phyloP scores from a whole-genome alignment of 2,113 vertebrate species.

The Ivindomyrus marchei region DNA sequence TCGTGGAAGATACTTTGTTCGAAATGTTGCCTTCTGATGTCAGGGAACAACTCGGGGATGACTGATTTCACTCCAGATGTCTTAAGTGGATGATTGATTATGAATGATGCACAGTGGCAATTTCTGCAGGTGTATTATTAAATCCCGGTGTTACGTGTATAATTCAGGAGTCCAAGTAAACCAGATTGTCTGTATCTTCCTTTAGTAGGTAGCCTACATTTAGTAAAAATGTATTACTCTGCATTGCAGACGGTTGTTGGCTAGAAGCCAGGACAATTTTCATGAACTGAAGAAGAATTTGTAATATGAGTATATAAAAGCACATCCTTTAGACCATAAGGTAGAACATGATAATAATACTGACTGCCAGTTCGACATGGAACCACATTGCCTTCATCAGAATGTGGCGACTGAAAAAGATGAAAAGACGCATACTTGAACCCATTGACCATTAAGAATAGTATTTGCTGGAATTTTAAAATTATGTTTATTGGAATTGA shows the following conservation, averaged over 20 bases:
- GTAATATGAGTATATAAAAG: background rate
- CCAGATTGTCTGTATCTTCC: background rate
- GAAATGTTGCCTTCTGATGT: conserved; percentile 91
- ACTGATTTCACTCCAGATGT: conserved; percentile 75
- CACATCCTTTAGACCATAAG: background rate
- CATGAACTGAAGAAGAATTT: background rate
- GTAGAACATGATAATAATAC: background rate
- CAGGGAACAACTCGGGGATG: conserved; percentile 89
- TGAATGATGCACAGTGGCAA: conserved; percentile 1
- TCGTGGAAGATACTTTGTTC: conserved; percentile 85
- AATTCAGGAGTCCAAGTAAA: background rate
- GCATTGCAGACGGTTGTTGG: background rate
- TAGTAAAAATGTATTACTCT: background rate
- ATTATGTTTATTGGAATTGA: background rate
- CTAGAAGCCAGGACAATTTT: background rate
- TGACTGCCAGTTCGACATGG: background rate
- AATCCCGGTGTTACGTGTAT: conserved; percentile 27
- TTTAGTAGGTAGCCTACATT: background rate
- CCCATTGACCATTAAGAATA: background rate
- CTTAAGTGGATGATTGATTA: conserved; percentile 25
- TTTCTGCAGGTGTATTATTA: conserved; percentile 29
- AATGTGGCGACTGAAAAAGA: background rate
- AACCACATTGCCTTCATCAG: background rate
- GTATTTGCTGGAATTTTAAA: background rate
- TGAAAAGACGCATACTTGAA: background rate